A percentile compares a stretch with the other conserved stretches of the same genome.
phyloP scores from a whole-genome alignment of 2,113 vertebrate species.

The Dicaeum eximium region DNA sequence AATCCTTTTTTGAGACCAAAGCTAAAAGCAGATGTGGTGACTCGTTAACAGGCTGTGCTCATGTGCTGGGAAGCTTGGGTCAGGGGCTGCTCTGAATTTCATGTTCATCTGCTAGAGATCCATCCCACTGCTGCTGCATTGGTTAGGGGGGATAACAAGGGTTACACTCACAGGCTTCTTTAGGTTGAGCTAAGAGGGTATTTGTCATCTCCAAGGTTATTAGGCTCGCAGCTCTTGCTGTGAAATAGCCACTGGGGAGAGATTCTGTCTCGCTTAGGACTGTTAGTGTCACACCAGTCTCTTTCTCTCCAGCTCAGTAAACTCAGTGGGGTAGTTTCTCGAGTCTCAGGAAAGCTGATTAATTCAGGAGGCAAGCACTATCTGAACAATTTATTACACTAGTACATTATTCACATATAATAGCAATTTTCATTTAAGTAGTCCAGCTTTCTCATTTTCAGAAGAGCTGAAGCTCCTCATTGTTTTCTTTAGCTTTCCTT shows the following conservation, averaged over 20 bases:
- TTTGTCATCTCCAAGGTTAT: not conserved
- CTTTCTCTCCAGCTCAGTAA: not conserved
- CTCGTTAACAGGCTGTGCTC: not conserved
- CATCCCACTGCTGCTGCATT: not conserved
- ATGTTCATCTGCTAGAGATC: not conserved
- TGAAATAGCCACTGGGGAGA: not conserved
- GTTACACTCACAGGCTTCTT: not conserved
- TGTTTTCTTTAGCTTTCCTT: not conserved
- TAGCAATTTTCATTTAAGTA: not conserved
- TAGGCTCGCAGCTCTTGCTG: not conserved
- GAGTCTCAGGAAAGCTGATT: not conserved
- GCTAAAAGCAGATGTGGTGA: not conserved
- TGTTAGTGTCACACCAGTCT: not conserved
- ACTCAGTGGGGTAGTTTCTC: not conserved
- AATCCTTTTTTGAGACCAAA: not conserved
- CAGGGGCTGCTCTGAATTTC: not conserved
- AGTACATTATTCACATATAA: not conserved
- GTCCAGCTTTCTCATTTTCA: not conserved
- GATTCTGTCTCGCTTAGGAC: not conserved
- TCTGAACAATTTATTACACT: not conserved
- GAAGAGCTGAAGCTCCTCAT: not conserved
- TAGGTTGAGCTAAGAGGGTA: not conserved
- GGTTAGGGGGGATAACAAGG: not conserved
- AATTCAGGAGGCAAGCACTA: not conserved
- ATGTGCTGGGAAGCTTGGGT: not conserved